Percentiles rank a stretch among this genome's conserved stretches.
Conservation (phyloP, 2,113 vertebrate genomes). For the Pithys albifrons region DNA sequence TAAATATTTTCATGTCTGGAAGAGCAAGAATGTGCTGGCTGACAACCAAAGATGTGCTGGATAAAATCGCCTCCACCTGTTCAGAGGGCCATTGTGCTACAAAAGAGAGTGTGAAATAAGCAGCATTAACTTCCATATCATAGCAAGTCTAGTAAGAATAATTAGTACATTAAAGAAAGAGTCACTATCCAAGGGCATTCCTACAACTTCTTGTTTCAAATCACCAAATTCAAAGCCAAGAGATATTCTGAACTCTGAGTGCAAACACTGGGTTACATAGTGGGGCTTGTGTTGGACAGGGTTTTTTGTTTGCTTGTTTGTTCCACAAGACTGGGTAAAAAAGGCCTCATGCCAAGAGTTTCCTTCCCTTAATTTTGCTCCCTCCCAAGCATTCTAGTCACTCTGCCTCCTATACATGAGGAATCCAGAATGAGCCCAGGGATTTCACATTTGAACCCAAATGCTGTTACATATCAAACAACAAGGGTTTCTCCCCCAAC, state of each 20-base stretch:
- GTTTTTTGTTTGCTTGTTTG: conserved; percentile 46
- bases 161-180: neutral
- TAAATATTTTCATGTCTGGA: conserved; percentile 52
- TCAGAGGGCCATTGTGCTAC: neutral
- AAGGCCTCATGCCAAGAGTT: conserved; percentile 13
- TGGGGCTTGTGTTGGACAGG: conserved; percentile 8
- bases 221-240: neutral
- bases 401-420: neutral
- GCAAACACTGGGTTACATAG: conserved; percentile 12
- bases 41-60: conserved; percentile 51
- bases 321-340: conserved; percentile 23
- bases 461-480: neutral
- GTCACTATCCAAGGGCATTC: neutral
- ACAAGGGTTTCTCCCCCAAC: neutral
- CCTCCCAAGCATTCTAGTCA: neutral
- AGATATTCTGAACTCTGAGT: neutral
- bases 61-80: conserved; percentile 56
- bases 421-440: conserved; percentile 42
- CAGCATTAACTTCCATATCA: neutral
- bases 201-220: neutral
- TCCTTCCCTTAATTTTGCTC: neutral
- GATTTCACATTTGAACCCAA: conserved; percentile 42
- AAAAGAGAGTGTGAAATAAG: conserved; percentile 12
- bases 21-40: conserved; percentile 59
- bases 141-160: neutral